Evolutionary conservation across 2,888 invertebrate species (phyloP), one percentile per base, ranked within the genome.

Genomic region (Drepanosiphum platanoidis): DNA sequence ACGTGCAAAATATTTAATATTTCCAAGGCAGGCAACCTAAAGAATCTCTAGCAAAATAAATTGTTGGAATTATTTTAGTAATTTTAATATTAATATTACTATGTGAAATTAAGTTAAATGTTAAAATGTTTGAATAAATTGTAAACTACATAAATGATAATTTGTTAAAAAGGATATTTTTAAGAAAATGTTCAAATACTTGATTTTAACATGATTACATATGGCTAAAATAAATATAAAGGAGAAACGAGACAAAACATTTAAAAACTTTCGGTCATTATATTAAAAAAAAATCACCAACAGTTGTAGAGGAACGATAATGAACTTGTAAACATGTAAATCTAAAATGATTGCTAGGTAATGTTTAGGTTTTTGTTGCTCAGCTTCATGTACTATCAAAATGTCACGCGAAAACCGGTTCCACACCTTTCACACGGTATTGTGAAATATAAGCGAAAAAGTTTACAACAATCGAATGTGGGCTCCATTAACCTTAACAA

Each of bases 321-420:
- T 52, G n/a, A 58, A 84, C 52, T 58, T 84, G 64, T 66, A 34
- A 74, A 75, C 27, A 68, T 68, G 22, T 74, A 74, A 75, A 75
- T 75, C 34, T n/a, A 72, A 64, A 46, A 46, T 7, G 18, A 75
- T 46, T 74, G 2, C 30, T 81, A 30, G n/a, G 78, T 68, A 36
- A 36, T 64, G 32, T 74, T 83, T 83, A 84, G 11, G 15, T 68
- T 75, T 74, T 83, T 68, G 68, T n/a, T 52, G 74, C 42, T 30
- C 58, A 9, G 64, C 75, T 84, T 68, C n/a, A 32, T 58, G 68
- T 18, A n/a, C 75, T 70, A 70, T 42, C 52, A 64, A 84, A 84
- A 84, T 84, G 77, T 84, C 84, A 84, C 8, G 84, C 77, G 32
- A 84, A 84, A 84, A 84, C 84, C 84, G 84, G 84, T 84, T 84